Evolutionary conservation across 2,113 vertebrate species (phyloP), one percentile per base, ranked within the genome.

Genomic region (Setophaga coronata): DNA sequence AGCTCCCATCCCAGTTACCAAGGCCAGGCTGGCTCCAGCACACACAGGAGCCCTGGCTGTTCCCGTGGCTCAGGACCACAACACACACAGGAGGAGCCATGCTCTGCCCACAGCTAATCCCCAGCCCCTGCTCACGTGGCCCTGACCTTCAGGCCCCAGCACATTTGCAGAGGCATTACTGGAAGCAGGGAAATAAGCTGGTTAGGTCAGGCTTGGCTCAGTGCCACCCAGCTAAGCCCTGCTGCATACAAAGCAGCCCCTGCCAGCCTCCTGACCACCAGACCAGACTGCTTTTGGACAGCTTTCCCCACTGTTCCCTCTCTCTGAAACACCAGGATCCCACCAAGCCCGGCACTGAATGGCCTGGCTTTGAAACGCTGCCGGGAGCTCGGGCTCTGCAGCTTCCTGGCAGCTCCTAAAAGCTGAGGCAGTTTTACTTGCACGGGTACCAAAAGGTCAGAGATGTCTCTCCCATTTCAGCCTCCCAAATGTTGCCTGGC

Each of bases 121-220:
- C 38, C 77, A 50, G 60, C 48, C 82, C 67, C 74, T 74, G 61
- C 74, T 94, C 87, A 91, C 17, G 1, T 64, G 57, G 87, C 43
- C 7, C 0, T 21, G 69, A 94, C 87, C 87, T 87, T 84, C 79
- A 66, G 64, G 82, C 66, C 48, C 71, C 2, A 0, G 82, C 14
- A 0, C 67, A 77, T 78, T 94, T 73, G 62, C 50, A 40, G 8
- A 1, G 80, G 86, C 80, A 81, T 93, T 95, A 90, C 71, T 40
- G 38, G 78, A 81, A 80, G 60, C 54, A 62, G 43, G 13, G 43
- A 70, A 81, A 81, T 93, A 92, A 95, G 82, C 89, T 93, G 67
- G 76, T 90, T 93, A 93, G 82, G 86, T 91, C 89, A 95, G 93
- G 56, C 67, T 84, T 95, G 89, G 95, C 95, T 57, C 90, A 38